Conservation (phyloP, 2,113 vertebrate genomes). For the Notarius quadriscutis region DNA sequence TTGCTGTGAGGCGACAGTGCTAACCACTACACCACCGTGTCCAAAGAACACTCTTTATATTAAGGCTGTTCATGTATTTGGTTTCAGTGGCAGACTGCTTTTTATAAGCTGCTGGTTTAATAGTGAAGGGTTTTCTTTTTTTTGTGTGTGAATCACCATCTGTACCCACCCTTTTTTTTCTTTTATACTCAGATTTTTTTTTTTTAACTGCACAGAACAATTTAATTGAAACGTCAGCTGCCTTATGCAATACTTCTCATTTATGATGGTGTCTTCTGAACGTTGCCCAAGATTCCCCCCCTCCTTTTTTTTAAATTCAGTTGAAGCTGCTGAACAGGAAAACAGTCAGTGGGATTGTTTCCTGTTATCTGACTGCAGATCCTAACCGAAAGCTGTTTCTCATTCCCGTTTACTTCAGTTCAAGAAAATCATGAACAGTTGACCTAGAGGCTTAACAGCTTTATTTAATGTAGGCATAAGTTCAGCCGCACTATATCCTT, state of each 20-base stretch:
- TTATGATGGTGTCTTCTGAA: neutral
- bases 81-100: neutral
- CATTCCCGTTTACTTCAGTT: neutral
- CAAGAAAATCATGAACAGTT: neutral
- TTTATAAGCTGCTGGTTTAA: neutral
- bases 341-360: neutral
- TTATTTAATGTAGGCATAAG: neutral
- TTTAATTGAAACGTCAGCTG: neutral
- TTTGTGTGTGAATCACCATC: neutral
- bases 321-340: conserved; percentile 8
- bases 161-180: neutral
- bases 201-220: neutral
- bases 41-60: neutral
- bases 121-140: neutral
- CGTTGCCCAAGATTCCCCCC: neutral
- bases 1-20: too few species aligned
- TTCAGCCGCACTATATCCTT: neutral
- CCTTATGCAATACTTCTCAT: neutral
- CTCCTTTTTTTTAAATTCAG: neutral
- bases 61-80: neutral
- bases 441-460: neutral
- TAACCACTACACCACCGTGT: too few species aligned
- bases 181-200: neutral
- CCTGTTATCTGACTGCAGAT: neutral
- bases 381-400: neutral